A percentile compares a stretch with the other conserved stretches of the same genome.
Evolutionary conservation across 2,888 invertebrate genomes (phyloP).

Genomic region (Iselma pallidipennis): DNA sequence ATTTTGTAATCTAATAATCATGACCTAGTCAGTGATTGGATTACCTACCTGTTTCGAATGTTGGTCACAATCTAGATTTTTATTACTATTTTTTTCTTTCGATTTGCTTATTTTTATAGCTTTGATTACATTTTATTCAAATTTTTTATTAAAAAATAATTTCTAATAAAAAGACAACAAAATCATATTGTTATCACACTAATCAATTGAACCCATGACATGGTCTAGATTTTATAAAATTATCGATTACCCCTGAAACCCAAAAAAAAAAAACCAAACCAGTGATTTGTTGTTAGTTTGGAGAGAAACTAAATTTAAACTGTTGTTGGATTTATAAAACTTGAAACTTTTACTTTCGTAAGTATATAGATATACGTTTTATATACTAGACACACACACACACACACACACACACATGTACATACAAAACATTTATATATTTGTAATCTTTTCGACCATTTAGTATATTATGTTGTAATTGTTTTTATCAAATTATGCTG

Average conservation of each 20-base stretch:
- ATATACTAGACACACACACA: background rate
- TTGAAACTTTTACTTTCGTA: background rate
- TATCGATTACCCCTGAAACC: background rate
- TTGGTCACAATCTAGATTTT: no score
- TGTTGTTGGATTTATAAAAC: background rate
- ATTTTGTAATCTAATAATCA: no score
- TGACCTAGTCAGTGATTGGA: no score
- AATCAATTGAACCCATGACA: background rate
- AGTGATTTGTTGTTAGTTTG: background rate
- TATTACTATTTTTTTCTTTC: no score
- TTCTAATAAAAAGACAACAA: no score
- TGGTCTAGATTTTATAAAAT: background rate
- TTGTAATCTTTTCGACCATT: background rate
- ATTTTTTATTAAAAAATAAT: no score
- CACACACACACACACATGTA: background rate
- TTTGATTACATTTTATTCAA: no score
- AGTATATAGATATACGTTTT: background rate
- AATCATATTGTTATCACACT: background rate
- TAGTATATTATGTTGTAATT: background rate
- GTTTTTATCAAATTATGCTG: background rate
- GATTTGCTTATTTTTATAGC: no score
- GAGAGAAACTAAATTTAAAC: background rate
- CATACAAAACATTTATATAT: background rate
- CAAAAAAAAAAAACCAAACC: no score
- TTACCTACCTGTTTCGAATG: no score